Evolutionary conservation across 2,888 invertebrate genomes (phyloP).

Genomic region (Dicyrtoma fusca): DNA sequence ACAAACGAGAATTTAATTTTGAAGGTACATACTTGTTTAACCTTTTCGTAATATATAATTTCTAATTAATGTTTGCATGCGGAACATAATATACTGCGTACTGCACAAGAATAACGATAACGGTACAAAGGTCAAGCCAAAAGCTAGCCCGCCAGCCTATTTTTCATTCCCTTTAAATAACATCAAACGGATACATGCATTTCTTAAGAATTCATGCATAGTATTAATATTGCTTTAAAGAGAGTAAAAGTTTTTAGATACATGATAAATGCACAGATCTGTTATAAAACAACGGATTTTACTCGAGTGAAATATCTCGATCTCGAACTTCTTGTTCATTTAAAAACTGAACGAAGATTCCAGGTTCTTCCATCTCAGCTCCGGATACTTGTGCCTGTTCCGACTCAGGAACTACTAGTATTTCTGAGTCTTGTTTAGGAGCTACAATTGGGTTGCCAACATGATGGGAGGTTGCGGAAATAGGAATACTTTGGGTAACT

Average conservation of each 20-base stretch:
- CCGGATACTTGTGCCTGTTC: not conserved
- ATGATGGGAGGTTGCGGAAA: not conserved
- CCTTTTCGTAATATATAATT: too few relatives aligned
- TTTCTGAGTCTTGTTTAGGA: not conserved
- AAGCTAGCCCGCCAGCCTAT: slow-evolving; percentile 1
- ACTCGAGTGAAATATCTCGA: slow-evolving; percentile 28
- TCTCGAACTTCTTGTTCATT: slow-evolving; percentile 30
- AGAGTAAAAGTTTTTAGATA: not conserved
- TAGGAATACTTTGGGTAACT: not conserved
- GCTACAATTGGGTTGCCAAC: not conserved
- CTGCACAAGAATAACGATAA: too few relatives aligned
- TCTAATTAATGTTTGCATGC: too few relatives aligned
- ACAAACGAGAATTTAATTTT: too few relatives aligned
- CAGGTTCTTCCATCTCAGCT: slow-evolving; percentile 21
- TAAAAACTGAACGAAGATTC: slow-evolving; percentile 21
- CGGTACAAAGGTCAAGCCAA: too few relatives aligned
- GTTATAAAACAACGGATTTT: not conserved
- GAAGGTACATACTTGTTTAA: too few relatives aligned
- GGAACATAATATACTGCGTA: too few relatives aligned
- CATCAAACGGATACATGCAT: not conserved
- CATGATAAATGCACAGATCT: slow-evolving; percentile 5
- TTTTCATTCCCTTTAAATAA: not conserved
- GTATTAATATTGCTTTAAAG: too few relatives aligned
- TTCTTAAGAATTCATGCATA: too few relatives aligned
- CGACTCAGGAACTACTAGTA: not conserved